Base-by-base conservation (phyloP, 2,888 invertebrate species). In the Lysandra bellargus region DNA sequence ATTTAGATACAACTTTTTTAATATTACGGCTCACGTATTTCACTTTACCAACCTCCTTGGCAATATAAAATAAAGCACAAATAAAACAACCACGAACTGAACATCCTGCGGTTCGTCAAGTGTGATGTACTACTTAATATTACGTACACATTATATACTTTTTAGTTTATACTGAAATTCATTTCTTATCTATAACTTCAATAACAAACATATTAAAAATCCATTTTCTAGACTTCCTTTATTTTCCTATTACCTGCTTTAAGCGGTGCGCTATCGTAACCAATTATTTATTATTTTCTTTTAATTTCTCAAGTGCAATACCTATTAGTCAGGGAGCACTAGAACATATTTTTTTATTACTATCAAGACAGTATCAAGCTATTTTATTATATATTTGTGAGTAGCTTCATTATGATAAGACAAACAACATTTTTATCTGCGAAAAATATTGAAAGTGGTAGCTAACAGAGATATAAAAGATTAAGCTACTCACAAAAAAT, bases 61-160 rank as follows among this genome's bases (percentile, higher is more conserved):
- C 30, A 77, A 61, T 53, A 74, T 14, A 53, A 73, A 78, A 61
- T 60, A 64, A 80, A 64, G 17, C 76, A 76, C 33, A 74, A 80
- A 61, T 78, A 78, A 79, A 76, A 82, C 2, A 57, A 78, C 49
- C 53, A 79, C 33, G 77, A 77, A 40, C 33, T n/a, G 73, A 80
- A 61, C 76, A 76, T 76, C 23, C 53, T 76, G 23, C 76, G 30
- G 33, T 9, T 12, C n/a, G n/a, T 53, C 5, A 76, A 30, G 14
- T 76, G 30, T 33, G 33, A 53, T 33, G 7, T 53, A 17, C 12
- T 7, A 14, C 7, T 9, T 1, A 14, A 17, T 57, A 33, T 23
- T 23, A 23, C 23, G 23, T 14, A 30, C 14, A 7, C 30, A 17
- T 49, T 75, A 75, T 49, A 75, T 75, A 49, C 75, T 14, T 75